Evolutionary conservation across 2,797 vertebrate genomes (phyloP).

Genomic region (Valencia hispanica): DNA sequence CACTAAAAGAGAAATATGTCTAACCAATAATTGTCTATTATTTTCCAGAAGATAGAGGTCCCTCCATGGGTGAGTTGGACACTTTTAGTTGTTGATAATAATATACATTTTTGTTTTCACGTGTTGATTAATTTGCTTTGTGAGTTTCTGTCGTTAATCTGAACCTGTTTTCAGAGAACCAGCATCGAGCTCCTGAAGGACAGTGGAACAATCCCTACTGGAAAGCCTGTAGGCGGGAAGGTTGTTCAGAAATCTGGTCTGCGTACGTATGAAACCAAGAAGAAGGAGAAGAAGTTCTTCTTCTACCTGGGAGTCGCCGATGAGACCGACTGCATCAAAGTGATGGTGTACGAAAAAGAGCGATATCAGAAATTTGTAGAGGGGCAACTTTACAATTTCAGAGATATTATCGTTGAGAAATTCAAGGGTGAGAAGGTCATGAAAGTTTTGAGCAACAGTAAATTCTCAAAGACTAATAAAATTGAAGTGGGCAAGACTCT

Average conservation of each 20-base stretch:
- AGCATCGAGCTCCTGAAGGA: background rate
- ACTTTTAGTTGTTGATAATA: background rate
- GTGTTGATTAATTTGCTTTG: background rate
- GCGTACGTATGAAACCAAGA: background rate
- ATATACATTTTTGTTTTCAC: background rate
- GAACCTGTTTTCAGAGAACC: slow-evolving; percentile 9
- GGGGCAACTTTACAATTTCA: background rate
- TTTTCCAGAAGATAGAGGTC: slow-evolving; percentile 8
- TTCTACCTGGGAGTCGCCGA: slow-evolving; percentile 24
- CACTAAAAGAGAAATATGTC: background rate
- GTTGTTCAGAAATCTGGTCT: slow-evolving; percentile 27
- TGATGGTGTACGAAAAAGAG: slow-evolving; percentile 29
- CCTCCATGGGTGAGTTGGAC: slow-evolving; percentile 9
- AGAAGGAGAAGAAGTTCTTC: background rate
- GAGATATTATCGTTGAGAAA: accelerated
- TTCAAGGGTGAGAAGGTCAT: background rate
- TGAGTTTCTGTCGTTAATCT: background rate
- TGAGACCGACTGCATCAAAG: slow-evolving; percentile 15
- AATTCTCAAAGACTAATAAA: accelerated
- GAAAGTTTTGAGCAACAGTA: accelerated
- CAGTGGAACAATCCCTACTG: accelerated
- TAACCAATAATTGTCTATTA: background rate
- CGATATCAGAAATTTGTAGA: accelerated
- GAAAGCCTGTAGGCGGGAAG: background rate
- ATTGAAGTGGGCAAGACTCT: background rate